Evolutionary conservation across 2,113 vertebrate genomes (phyloP).

Genomic region (Arenaria interpres): DNA sequence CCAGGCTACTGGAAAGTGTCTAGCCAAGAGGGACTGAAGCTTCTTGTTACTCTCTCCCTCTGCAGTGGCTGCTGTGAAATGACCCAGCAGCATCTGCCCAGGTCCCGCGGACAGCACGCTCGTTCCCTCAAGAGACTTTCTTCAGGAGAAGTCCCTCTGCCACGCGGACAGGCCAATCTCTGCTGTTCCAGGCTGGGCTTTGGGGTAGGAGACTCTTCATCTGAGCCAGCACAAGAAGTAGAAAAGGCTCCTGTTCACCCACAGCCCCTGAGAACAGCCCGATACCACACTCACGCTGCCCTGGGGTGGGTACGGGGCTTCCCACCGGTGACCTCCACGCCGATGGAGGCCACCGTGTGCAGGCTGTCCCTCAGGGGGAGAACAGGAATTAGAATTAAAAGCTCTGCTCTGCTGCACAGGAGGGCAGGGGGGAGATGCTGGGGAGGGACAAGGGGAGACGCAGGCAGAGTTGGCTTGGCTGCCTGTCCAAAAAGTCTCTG

Average conservation of each 20-base stretch:
- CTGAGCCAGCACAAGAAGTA: not conserved
- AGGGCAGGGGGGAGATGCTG: not conserved
- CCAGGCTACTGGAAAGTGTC: not conserved
- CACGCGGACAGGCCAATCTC: not conserved
- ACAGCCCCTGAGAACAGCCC: not conserved
- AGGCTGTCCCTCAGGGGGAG: not conserved
- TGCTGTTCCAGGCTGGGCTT: not conserved
- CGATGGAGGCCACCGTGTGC: not conserved
- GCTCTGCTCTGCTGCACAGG: not conserved
- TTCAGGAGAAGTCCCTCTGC: not conserved
- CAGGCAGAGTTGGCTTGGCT: not conserved
- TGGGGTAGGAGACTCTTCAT: not conserved
- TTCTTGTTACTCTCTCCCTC: not conserved
- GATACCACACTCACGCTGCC: rapidly evolving
- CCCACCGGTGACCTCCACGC: rapidly evolving
- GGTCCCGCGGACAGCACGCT: not conserved
- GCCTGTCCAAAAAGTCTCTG: not conserved
- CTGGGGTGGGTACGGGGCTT: not conserved
- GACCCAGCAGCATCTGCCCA: not conserved
- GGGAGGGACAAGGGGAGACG: not conserved
- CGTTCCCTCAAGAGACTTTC: not conserved
- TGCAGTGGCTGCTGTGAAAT: not conserved
- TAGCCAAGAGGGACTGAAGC: not conserved
- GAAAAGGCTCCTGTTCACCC: not conserved
- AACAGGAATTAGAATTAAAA: not conserved